phyloP scores from a whole-genome alignment of 2,888 invertebrate species.

The Aphodius granarius region DNA sequence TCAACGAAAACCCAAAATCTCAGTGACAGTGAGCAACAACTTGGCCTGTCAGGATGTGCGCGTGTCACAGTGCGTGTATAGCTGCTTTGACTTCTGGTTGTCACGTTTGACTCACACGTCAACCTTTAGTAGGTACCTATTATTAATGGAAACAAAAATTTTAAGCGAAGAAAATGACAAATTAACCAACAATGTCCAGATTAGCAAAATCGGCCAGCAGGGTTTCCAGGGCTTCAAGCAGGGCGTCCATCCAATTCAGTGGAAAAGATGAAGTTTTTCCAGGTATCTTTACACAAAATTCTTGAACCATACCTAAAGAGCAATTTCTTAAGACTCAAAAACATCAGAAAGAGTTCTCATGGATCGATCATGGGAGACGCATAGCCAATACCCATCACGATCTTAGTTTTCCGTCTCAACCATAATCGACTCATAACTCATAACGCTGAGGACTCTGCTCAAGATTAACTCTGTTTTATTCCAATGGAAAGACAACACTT shows the following conservation, averaged over 20 bases:
- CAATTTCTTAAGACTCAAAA: no score
- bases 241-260: background rate
- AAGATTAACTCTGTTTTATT: no score
- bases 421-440: no score
- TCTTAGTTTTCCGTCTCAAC: no score
- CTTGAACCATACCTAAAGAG: no score
- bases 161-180: background rate
- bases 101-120: background rate
- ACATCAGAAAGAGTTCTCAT: no score
- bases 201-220: background rate
- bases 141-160: background rate
- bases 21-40: background rate
- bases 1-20: background rate
- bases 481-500: no score
- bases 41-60: background rate
- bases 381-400: no score
- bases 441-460: no score
- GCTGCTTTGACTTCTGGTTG: background rate
- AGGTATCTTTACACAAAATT: no score
- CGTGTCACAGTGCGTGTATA: background rate
- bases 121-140: background rate
- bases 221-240: no score
- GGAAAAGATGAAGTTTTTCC: background rate
- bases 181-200: background rate
- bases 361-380: no score